Base-by-base conservation (phyloP, 2,888 invertebrate genomes). In the Xestoiulus laeticollis region DNA sequence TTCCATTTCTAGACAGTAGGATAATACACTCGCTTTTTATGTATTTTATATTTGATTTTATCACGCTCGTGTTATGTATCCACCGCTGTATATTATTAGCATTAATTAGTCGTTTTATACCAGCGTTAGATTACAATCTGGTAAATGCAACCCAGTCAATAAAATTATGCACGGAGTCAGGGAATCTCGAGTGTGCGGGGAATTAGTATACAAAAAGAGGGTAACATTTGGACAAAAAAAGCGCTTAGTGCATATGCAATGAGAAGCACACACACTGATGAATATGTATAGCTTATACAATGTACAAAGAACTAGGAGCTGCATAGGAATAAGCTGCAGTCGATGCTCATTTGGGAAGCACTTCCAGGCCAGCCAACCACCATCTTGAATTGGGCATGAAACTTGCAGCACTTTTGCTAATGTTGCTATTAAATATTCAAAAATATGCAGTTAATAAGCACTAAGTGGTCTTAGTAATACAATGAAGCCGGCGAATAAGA, bases 21-120 rank as follows among this genome's bases (percentile, higher is more conserved):
- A 22, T 68, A 68, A 68, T 26, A 68, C 59, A 19, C 59, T 68
- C 22, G 59, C n/a, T 22, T 68, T 68, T 68, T 68, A 68, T 22
- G 59, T 68, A 68, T 68, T 68, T 68, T 68, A 68, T 68, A 68
- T 68, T 68, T 68, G 59, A 68, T 68, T 68, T 68, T 68, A 68
- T 68, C 59, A 19, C 59, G 4, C 10, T 8, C 59, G 59, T 68
- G 59, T 68, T 68, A 68, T 68, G 59, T 68, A 68, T 68, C 59
- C 59, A 22, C 8, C 59, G 59, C 59, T 68, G 59, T 68, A 68
- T 68, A 68, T 68, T 68, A 68, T 68, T 68, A 68, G 59, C 59
- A 68, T 68, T 68, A 68, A 68, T 68, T 68, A 68, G 59, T 68
- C 59, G 59, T 22, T 68, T 68, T 68, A 68, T 68, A 68, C 59